A percentile compares a stretch with the other conserved stretches of the same genome.
These are phyloP conservation scores for Cataglyphis albicans DNA, from an alignment of 2,888 invertebrate species.

Conservation along the genomic window DNA sequence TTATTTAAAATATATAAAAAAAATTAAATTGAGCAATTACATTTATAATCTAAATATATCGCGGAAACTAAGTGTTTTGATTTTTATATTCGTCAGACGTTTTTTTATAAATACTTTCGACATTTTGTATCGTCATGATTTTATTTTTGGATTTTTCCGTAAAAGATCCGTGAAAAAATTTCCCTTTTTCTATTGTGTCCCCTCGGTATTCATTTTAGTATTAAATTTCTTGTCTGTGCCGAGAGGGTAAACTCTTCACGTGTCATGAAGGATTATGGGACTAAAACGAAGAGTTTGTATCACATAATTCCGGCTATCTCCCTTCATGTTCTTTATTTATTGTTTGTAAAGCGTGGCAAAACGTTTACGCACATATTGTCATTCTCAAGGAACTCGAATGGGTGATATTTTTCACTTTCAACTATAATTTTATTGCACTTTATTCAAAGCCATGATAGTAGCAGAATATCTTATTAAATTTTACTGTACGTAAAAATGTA, in stretches of 20 bases:
- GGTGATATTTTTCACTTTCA: not conserved
- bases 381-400: not conserved
- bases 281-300: conserved; percentile 23
- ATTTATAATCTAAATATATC: not conserved
- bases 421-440: not conserved
- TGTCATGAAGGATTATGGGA: not conserved
- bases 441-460: not conserved
- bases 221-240: conserved; percentile 36
- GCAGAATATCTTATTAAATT: not conserved
- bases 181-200: not conserved
- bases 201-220: conserved; percentile 22
- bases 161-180: conserved; percentile 5
- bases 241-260: not conserved
- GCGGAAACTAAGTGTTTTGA: not conserved
- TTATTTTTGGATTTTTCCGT: not conserved
- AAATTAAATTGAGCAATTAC: not conserved
- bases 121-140: not conserved
- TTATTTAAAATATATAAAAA: not conserved
- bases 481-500: not conserved
- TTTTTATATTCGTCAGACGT: not conserved
- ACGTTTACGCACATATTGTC: not conserved
- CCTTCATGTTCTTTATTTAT: conserved; percentile 2
- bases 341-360: not conserved
- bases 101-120: conserved; percentile 9
- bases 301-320: conserved; percentile 14